These are phyloP conservation scores for Pogonus chalceus DNA, from an alignment of 1,140 invertebrate genomes.

Conservation along the genomic window DNA sequence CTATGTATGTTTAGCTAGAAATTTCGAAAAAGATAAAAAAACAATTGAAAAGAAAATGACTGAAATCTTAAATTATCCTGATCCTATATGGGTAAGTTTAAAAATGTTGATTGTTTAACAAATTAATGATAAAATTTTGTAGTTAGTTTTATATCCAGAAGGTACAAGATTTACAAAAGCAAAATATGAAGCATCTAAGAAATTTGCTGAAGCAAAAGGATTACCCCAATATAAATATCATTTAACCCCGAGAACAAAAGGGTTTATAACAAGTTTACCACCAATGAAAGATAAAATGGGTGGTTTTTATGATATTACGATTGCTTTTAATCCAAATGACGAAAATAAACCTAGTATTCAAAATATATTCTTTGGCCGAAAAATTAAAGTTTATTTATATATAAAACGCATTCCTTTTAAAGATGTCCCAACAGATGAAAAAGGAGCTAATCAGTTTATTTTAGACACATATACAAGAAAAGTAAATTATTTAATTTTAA, in stretches of 20 bases:
- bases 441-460: too few relatives aligned
- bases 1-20: slow-evolving; percentile 78
- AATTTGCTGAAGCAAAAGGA: slow-evolving; percentile 11
- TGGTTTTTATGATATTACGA: slow-evolving; percentile 31
- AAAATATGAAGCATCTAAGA: slow-evolving; percentile 11
- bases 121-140: slow-evolving; percentile 18
- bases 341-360: slow-evolving; percentile 12
- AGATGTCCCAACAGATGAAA: slow-evolving; percentile 1
- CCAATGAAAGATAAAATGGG: slow-evolving; percentile 57
- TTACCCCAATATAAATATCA: slow-evolving; percentile 12
- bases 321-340: slow-evolving; percentile 13
- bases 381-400: slow-evolving; percentile 9
- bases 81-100: slow-evolving; percentile 57
- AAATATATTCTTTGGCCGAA: slow-evolving; percentile 13
- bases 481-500: too few relatives aligned
- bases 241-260: slow-evolving; percentile 48
- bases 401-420: slow-evolving; percentile 3
- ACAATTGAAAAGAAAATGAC: slow-evolving; percentile 65
- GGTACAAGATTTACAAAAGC: slow-evolving; percentile 72
- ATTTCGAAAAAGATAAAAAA: slow-evolving; percentile 74
- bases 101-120: neutral
- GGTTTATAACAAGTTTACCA: slow-evolving; percentile 64
- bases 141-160: slow-evolving; percentile 80
- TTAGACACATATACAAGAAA: too few relatives aligned
- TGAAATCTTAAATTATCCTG: slow-evolving; percentile 69